A percentile compares a stretch with the other conserved stretches of the same genome.
phyloP scores from a whole-genome alignment of 2,113 vertebrate species.

The Oncorhynchus clarkii region DNA sequence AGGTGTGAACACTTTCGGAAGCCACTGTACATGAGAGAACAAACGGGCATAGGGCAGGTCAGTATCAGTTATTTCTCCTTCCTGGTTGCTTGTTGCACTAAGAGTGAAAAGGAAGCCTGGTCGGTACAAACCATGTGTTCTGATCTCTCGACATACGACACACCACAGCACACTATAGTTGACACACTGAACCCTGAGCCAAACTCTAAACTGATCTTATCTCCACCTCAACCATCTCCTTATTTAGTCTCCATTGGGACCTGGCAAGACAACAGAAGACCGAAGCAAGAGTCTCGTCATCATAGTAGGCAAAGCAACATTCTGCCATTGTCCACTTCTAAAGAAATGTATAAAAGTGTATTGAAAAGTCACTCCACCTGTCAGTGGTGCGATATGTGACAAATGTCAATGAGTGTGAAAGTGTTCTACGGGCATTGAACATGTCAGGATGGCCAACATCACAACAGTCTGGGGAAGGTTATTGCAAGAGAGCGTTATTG shows the following conservation, averaged over 20 bases:
- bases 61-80: too few relatives aligned
- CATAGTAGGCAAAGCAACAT: neutral
- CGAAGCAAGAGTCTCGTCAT: conserved; percentile 17
- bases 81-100: neutral
- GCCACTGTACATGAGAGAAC: too few relatives aligned
- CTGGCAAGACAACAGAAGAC: conserved; percentile 15
- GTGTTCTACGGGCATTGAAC: neutral
- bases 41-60: too few relatives aligned
- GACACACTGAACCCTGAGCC: conserved; percentile 24
- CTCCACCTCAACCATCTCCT: conserved; percentile 31
- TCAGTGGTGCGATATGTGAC: neutral
- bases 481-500: too few relatives aligned
- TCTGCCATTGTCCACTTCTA: too few relatives aligned
- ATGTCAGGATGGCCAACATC: neutral
- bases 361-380: too few relatives aligned
- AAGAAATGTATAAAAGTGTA: too few relatives aligned
- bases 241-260: conserved; percentile 40
- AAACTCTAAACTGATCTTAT: conserved; percentile 40
- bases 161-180: neutral
- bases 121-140: conserved; percentile 8
- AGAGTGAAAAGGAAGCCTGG: neutral
- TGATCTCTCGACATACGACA: conserved; percentile 7
- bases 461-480: neutral
- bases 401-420: neutral
- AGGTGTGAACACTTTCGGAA: too few relatives aligned